Conservation (phyloP, 2,797 vertebrate genomes). For the Hippoglossus hippoglossus region DNA sequence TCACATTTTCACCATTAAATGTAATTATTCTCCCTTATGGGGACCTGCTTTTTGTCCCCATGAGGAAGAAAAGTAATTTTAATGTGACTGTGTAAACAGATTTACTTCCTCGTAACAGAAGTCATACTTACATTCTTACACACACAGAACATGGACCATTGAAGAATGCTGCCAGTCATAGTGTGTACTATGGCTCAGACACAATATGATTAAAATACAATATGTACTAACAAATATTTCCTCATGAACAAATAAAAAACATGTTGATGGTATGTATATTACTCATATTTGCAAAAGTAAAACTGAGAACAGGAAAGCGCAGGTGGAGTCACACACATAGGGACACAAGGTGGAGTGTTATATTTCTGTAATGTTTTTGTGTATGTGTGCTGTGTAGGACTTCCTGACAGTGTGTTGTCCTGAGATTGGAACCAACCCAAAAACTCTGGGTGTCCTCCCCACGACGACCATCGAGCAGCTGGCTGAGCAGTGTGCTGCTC, state of each 20-base stretch:
- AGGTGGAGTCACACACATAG: too few species aligned
- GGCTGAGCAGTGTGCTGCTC: constrained; percentile 87
- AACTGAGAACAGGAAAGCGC: too few species aligned
- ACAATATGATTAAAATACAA: background rate
- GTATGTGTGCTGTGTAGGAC: constrained; percentile 82
- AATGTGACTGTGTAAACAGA: too few species aligned
- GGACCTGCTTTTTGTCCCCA: too few species aligned
- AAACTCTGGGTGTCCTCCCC: constrained; percentile 88
- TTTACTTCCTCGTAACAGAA: too few species aligned
- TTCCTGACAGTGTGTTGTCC: constrained; percentile 93
- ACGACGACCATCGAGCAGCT: constrained; percentile 87
- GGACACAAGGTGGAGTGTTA: constrained; percentile 36
- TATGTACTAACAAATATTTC: too few species aligned
- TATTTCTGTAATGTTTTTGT: background rate
- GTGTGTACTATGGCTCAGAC: background rate
- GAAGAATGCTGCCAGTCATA: background rate
- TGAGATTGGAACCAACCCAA: constrained; percentile 85
- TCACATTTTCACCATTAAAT: background rate
- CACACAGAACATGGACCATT: background rate
- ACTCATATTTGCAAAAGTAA: too few species aligned
- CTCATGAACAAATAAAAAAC: too few species aligned
- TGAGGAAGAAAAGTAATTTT: too few species aligned
- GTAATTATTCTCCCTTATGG: too few species aligned
- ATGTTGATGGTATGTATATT: too few species aligned
- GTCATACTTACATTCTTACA: too few species aligned